Base-by-base conservation (phyloP, 2,888 invertebrate genomes). In the Blastobasis lacticolella region DNA sequence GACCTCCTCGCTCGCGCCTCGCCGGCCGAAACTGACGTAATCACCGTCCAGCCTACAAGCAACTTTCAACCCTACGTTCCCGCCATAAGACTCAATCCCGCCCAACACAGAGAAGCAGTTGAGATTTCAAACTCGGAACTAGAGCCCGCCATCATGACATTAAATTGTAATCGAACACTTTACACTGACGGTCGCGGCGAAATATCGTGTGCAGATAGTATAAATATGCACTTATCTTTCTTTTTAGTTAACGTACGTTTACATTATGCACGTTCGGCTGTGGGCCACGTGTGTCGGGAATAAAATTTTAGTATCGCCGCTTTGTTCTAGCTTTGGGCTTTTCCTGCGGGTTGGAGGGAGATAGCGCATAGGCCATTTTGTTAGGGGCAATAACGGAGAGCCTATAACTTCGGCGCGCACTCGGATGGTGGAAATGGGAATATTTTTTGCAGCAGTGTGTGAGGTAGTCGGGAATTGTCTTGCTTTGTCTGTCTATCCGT, bases 151-250 rank as follows among this genome's bases (percentile, higher is more conserved):
- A 73, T 81, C 76, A 73, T 75, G 79, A 82, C 85, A 79, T 87
- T 88, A 87, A 88, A 88, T 88, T 85, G 88, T 85, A 87, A 87
- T 88, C 86, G 87, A 86, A 85, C 84, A 84, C 85, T 80, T 82
- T 82, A 82, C 81, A 78, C 67, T 81, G 87, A 83, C 79, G 78
- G 75, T 81, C 74, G 76, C 77, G 62, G 75, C 77, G 78, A 86
- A 84, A 83, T 86, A 85, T 83, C 81, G 83, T 75, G 69, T 69
- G 73, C 74, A 76, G 78, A 78, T 79, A 73, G 84, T 81, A 86
- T 88, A 88, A 87, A 88, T 87, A 87, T 85, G 83, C 79, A 80
- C 79, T 85, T 87, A 86, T 86, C 86, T 84, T 83, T 85, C 83
- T 85, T 86, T 86, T 86, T 85, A 84, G 83, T 80, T 81, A 80